Conservation (phyloP, 2,888 invertebrate genomes). For the Tineola bisselliella region DNA sequence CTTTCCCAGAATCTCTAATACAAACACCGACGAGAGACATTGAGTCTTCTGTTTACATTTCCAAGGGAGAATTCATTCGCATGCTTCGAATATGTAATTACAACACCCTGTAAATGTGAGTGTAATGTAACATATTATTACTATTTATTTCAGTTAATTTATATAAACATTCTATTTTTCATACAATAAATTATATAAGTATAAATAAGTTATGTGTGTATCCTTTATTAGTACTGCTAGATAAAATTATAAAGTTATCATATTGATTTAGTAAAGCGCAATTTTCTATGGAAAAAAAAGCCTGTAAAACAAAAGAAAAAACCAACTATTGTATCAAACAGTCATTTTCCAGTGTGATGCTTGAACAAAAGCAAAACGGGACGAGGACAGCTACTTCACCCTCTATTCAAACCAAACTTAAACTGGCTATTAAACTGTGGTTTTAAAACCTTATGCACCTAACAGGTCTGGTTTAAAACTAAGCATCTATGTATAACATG, state of each 20-base stretch:
- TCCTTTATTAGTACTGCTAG: no score
- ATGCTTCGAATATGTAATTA: no score
- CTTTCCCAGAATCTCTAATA: slow-evolving; percentile 14
- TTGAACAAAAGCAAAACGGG: slow-evolving; percentile 7
- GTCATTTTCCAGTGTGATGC: slow-evolving; percentile 9
- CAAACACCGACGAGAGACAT: slow-evolving; percentile 14
- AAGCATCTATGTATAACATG: neutral
- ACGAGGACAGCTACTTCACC: neutral
- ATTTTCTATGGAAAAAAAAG: neutral
- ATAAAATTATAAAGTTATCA: neutral
- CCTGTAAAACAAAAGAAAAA: neutral
- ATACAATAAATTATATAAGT: no score
- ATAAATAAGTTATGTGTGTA: no score
- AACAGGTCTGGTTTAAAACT: neutral
- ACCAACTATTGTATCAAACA: neutral
- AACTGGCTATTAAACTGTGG: neutral
- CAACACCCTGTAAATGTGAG: no score
- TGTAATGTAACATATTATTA: no score
- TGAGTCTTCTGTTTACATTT: slow-evolving; percentile 15
- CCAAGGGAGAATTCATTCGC: neutral
- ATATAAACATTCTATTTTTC: no score
- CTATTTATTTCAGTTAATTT: no score
- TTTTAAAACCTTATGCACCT: neutral
- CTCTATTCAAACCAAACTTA: neutral
- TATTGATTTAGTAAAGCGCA: neutral